Base-by-base conservation (phyloP, 2,797 vertebrate species). In the Scolopax rusticola region DNA sequence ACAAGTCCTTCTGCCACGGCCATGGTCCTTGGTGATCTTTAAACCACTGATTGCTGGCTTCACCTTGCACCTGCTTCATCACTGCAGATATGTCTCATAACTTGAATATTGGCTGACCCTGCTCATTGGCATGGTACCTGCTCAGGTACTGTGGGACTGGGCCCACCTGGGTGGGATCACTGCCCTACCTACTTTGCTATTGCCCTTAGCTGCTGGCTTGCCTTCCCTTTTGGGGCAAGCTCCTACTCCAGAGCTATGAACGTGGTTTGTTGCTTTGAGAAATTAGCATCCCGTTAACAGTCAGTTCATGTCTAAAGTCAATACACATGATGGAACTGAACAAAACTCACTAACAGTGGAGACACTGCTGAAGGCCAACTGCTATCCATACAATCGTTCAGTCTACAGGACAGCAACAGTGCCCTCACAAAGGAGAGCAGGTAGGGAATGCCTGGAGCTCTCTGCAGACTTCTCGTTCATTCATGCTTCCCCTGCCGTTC, bases 241-340 rank as follows among this genome's bases (percentile, higher is more conserved):
- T 89, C 45, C 63, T 53, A 11, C 43, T 13, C 25, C 25, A 54
- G 54, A 64, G 14, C 40, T 80, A 36, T 32, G 40, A 68, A 25
- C 0, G 1, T 40, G 27, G 24, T 33, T 53, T 82, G 47, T 43
- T 67, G 18, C 3, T 1, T 19, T 1, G 2, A 83, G n/a, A 64
- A 75, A 33, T 54, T 54, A 33, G 24, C 17, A 48, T 75, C n/a
- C n/a, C 6, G 0, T 4, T 51, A 36, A 28, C 64, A 67, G 23
- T 48, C 51, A 38, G 19, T 56, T 74, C 43, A n/a, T 40, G 24
- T 60, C 47, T 33, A 32, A 91, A 91, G 63, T 48, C 2, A 1
- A 9, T 33, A 48, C 8, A 18, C 4, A 1, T 21, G n/a, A 18
- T 40, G 21, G 78, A 60, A 23, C 15, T 36, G 64, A 83, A 47